Evolutionary conservation across 2,797 vertebrate genomes (phyloP), one percentile per base, ranked within the genome.

Genomic region (Crax fasciolata): DNA sequence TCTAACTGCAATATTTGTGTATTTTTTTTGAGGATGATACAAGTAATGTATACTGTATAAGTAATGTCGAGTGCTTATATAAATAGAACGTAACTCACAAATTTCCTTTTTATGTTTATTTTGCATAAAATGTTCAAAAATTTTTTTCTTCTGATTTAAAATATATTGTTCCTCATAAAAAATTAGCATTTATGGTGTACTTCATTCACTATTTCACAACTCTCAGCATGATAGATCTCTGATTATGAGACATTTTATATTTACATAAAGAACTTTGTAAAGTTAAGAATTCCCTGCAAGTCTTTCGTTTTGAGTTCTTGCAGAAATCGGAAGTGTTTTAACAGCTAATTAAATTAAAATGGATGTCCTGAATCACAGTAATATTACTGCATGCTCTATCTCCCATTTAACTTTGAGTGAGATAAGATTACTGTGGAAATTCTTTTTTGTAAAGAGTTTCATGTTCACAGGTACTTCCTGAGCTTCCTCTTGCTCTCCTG

Each of bases 1-100:
- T 93, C 81, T 93, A 89, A 87, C 74, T 91, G 62, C 39, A 94
- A 91, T 94, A 48, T 39, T 41, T 57, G 8, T 92, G 49, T 65
- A 73, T 84, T 73, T 74, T 79, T 48, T 85, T 92, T 70, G 48
- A 38, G 25, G 35, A 30, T 73, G 39, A 28, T 62, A 41, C 84
- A 48, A 68, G 18, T 63, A 35, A 73, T 55, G 7, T 72, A 27
- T 74, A 28, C 8, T 55, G 28, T 30, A 43, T 63, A 28, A 41
- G 39, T 62, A 84, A 55, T 52, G 30, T 24, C 63, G 41, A 32
- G 9, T 59, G 5, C n/a, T 92, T 85, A 10, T 46, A 61, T 41
- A 71, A 23, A 41, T 71, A 71, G 3, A 73, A 91, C 94, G 88
- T 52, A 80, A 76, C 43, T 66, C 27, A 41, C 1, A 1, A 58